A percentile compares a stretch with the other conserved stretches of the same genome.
Conservation (phyloP, 2,113 vertebrate species). For the Hydrochoerus hydrochaeris region DNA sequence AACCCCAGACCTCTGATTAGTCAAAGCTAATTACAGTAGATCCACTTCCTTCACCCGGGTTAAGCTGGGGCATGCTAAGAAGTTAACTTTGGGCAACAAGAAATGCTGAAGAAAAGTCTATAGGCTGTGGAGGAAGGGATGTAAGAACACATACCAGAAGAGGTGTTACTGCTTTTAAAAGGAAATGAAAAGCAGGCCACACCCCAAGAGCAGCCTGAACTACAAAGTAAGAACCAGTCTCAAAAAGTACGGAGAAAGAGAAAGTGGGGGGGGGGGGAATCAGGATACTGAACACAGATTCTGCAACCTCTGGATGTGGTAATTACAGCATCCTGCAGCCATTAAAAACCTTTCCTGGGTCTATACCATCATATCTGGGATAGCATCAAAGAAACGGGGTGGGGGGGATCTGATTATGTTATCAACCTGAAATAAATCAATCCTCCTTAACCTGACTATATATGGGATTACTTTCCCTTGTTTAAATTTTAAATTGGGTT, state of each 20-base stretch:
- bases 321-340: not conserved
- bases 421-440: constrained; percentile 24
- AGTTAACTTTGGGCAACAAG: constrained; percentile 6
- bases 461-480: not conserved
- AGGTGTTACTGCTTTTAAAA: not conserved
- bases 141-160: not conserved
- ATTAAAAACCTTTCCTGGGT: not conserved
- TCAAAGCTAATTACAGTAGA: not conserved
- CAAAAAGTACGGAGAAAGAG: not conserved
- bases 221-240: not conserved
- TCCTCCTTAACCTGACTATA: not conserved
- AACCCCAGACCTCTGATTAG: constrained; percentile 44
- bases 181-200: not conserved
- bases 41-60: not conserved
- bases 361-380: not conserved
- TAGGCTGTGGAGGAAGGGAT: not conserved
- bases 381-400: not conserved
- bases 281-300: not conserved
- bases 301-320: not conserved
- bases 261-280: not conserved
- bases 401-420: not conserved
- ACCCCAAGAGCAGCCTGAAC: not conserved
- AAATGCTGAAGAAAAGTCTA: not conserved
- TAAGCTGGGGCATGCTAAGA: constrained; percentile 3
- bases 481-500: constrained; percentile 55